Conservation (phyloP, 2,888 invertebrate species). For the Eupithecia tripunctaria region DNA sequence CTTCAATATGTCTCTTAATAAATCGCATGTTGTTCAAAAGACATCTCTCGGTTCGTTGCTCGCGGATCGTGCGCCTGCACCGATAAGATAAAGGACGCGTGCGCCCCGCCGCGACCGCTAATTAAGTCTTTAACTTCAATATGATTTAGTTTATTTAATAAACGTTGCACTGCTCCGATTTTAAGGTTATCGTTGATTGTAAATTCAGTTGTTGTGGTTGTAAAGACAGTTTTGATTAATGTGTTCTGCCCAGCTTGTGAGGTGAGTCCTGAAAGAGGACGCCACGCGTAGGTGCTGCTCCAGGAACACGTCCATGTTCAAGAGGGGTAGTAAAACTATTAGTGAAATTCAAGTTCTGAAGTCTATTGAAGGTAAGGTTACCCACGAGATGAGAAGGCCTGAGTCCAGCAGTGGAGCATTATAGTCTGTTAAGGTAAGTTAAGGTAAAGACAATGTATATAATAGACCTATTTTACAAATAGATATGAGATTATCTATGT, state of each 20-base stretch:
- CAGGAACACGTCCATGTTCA: too few relatives aligned
- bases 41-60: conserved; percentile 44
- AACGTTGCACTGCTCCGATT: conserved; percentile 51
- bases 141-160: conserved; percentile 71
- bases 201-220: conserved; percentile 33
- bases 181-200: conserved; percentile 31
- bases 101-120: conserved; percentile 78
- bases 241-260: too few relatives aligned
- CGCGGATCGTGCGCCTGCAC: conserved; percentile 59
- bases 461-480: not conserved
- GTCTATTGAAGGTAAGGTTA: not conserved
- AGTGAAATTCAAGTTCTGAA: conserved; percentile 1
- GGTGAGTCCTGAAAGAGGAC: too few relatives aligned
- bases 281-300: too few relatives aligned
- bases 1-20: conserved; percentile 6
- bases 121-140: conserved; percentile 80
- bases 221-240: conserved; percentile 11
- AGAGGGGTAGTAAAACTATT: too few relatives aligned
- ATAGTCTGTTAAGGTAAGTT: too few relatives aligned
- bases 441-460: too few relatives aligned
- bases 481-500: not conserved
- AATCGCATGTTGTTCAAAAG: conserved; percentile 11
- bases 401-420: too few relatives aligned
- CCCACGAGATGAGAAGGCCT: too few relatives aligned
- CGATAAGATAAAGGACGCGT: conserved; percentile 76